phyloP scores from a whole-genome alignment of 2,797 vertebrate genomes.

The Eulemur albifrons region DNA sequence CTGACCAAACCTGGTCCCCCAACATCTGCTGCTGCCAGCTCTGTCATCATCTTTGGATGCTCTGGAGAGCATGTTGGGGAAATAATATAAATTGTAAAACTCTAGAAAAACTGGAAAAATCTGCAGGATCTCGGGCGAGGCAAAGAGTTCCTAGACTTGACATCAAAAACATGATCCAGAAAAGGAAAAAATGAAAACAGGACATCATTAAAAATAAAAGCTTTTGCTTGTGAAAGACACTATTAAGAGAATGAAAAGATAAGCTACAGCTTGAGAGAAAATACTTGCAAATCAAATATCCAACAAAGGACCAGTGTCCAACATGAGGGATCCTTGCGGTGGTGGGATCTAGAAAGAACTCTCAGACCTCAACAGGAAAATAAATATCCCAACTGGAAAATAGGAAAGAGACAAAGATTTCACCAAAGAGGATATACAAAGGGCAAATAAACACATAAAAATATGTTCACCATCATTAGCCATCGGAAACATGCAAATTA shows the following conservation, averaged over 20 bases:
- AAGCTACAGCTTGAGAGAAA: background rate
- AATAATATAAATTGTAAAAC: background rate
- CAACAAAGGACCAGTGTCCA: background rate
- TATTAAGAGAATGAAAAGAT: background rate
- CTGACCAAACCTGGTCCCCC: background rate
- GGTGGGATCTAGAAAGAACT: background rate
- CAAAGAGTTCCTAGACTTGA: background rate
- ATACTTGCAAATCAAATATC: background rate
- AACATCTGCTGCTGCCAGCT: too few species aligned
- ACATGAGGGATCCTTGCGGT: background rate
- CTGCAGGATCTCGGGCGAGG: background rate
- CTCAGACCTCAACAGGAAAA: background rate
- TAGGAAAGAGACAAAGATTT: background rate
- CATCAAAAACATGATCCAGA: background rate
- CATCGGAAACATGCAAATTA: background rate
- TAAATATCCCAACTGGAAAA: background rate
- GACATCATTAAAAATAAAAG: background rate
- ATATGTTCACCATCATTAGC: background rate
- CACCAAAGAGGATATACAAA: background rate
- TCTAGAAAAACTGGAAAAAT: background rate
- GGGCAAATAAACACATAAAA: background rate
- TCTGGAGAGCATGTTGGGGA: background rate
- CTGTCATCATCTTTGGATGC: background rate
- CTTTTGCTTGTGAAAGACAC: background rate
- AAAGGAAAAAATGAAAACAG: background rate